Base-by-base conservation (phyloP, 2,888 invertebrate species). In the Lampropteryx suffumata region DNA sequence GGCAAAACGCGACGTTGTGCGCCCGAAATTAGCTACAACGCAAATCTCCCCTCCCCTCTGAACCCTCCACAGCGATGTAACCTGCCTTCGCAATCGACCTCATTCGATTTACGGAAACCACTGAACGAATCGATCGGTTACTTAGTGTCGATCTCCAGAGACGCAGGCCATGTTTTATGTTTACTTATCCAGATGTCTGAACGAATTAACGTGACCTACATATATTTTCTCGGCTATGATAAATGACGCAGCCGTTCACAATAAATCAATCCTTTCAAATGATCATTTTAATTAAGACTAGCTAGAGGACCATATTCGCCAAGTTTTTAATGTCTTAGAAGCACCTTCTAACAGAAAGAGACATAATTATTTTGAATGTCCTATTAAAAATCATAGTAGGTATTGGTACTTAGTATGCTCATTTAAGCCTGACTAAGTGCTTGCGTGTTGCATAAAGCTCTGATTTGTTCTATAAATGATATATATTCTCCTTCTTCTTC, bases 1-100 rank as follows among this genome's bases (percentile, higher is more conserved):
- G 84, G 79, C 72, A 72, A 77, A 67, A 79, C 85, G 80, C 78
- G 79, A 82, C 86, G 85, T 84, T 76, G 73, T 90, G 88, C 70
- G 85, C 71, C 78, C 84, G 70, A 79, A 85, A 67, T 87, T 84
- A 85, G 83, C 71, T 61, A 64, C 79, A 78, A 77, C 78, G 77
- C 79, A 74, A 77, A 76, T 67, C 73, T 64, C 73, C 77, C 80
- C 78, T 78, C 73, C 77, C 78, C 69, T 71, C 46, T 32, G 50
- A 67, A 63, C 60, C 61, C 64, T 67, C 67, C 71, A 70, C 67
- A 64, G 64, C 57, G 35, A 76, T 77, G 69, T 79, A 80, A 82
- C 82, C 84, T 83, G 82, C 73, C 76, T 68, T 75, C 74, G 78
- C 76, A 73, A 80, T 81, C 84, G 87, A 87, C 84, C 86, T 72